Conservation (phyloP, 2,888 invertebrate genomes). For the Trachelus troglodyta region DNA sequence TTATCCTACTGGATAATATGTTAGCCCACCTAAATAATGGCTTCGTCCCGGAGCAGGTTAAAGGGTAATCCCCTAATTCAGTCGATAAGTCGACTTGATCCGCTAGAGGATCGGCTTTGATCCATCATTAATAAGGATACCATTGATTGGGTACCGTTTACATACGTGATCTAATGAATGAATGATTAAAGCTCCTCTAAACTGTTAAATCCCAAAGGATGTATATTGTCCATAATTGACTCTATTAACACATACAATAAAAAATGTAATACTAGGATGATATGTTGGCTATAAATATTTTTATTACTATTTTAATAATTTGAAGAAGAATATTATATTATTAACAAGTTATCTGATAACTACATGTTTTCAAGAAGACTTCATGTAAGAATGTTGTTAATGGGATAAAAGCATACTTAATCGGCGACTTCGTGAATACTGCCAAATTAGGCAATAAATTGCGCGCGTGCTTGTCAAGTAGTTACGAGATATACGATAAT, state of each 20-base stretch:
- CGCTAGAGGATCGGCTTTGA: neutral
- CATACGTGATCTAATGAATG: neutral
- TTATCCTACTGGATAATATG: neutral
- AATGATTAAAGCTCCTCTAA: neutral
- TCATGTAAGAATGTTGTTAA: neutral
- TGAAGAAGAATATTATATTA: neutral
- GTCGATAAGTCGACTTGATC: neutral
- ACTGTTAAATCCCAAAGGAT: neutral
- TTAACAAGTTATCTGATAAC: neutral
- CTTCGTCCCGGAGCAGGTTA: neutral
- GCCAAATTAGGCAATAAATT: neutral
- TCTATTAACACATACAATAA: neutral
- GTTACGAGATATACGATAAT: too few species aligned
- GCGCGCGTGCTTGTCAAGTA: too few species aligned
- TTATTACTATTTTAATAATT: neutral
- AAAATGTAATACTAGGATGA: neutral
- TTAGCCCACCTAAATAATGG: neutral
- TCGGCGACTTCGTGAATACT: neutral
- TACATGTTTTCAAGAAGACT: neutral
- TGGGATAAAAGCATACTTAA: neutral
- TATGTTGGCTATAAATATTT: neutral
- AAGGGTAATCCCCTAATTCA: neutral
- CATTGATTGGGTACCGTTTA: neutral
- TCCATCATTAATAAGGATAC: conserved; percentile 5
- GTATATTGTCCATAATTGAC: neutral